Base-by-base conservation (phyloP, 1,140 invertebrate genomes). In the Lucilia sericata region DNA sequence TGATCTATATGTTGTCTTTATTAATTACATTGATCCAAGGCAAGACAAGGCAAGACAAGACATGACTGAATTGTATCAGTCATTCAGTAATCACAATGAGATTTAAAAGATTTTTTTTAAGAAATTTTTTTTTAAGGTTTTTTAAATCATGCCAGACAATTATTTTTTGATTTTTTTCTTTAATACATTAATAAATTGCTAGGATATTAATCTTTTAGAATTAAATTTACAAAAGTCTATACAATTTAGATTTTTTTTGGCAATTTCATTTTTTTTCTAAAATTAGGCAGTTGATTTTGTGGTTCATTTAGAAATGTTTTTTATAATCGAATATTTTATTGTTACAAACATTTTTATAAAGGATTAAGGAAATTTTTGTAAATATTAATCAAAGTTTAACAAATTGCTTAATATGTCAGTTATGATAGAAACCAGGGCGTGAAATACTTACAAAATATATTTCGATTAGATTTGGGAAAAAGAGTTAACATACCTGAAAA, bases 401-500 rank as follows among this genome's bases (percentile, higher is more conserved):
- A 42, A 42, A 42, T 5, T 42, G 42, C 42, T 5, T 42, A 10
- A 42, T 42, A 42, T 42, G 42, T 3, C 10, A 42, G 5, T 42
- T 42, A 42, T 3, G 42, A 0, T 42, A 42, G 5, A 60, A 60
- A 60, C 13, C 0, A 70, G 65, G 19, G 19, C 19, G 19, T 21
- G 21, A 70, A 70, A 21, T 70, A 70, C 65, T 70, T 70, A 70
- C 65, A 25, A 30, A 1, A n/a, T n/a, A 60, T 60, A n/a, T n/a
- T 60, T 60, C 0, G 14, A n/a, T 60, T n/a, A 60, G 14, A n/a
- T 60, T 60, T 30, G n/a, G 14, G 14, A 0, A 60, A n/a, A 17
- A 60, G 55, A n/a, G 7, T 60, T 14, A 60, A 70, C 65, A 21
- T 70, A 70, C 65, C 65, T 70, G 65, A 25, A 70, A 60, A 60